These are phyloP conservation scores for Nephila pilipes DNA, from an alignment of 1,140 invertebrate species.

Conservation along the genomic window DNA sequence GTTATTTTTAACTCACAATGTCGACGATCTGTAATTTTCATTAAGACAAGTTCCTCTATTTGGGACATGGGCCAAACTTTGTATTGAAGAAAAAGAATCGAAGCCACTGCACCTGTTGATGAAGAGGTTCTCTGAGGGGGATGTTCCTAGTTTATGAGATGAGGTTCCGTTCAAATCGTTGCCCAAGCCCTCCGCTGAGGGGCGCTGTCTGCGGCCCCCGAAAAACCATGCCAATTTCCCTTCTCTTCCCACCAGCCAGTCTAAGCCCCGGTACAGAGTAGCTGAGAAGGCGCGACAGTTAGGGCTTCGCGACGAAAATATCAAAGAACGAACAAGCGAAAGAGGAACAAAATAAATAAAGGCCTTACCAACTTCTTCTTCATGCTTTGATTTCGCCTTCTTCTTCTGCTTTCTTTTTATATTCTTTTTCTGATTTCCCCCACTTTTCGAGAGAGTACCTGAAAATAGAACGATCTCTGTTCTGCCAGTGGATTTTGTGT, in stretches of 20 bases:
- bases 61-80: not conserved
- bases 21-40: not conserved
- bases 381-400: conserved; percentile 26
- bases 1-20: conserved; percentile 15
- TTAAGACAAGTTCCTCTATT: not conserved
- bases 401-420: not conserved
- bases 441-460: conserved; percentile 1
- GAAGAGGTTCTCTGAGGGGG: not conserved
- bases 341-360: not conserved
- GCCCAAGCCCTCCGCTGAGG: conserved; percentile 13
- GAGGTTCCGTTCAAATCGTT: not conserved
- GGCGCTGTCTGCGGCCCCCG: conserved; percentile 38
- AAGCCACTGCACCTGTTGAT: conserved; percentile 47
- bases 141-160: not conserved
- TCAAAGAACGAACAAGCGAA: not conserved
- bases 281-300: conserved; percentile 4
- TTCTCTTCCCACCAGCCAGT: not conserved
- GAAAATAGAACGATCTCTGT: conserved; percentile 24
- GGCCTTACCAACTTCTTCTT: not conserved
- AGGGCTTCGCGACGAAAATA: not conserved
- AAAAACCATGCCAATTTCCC: conserved; percentile 60
- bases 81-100: not conserved
- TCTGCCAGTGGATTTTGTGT: conserved; percentile 6
- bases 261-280: not conserved
- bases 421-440: not conserved